Base-by-base conservation (phyloP, 2,797 vertebrate species). In the Xiphorhynchus erythropygius region DNA sequence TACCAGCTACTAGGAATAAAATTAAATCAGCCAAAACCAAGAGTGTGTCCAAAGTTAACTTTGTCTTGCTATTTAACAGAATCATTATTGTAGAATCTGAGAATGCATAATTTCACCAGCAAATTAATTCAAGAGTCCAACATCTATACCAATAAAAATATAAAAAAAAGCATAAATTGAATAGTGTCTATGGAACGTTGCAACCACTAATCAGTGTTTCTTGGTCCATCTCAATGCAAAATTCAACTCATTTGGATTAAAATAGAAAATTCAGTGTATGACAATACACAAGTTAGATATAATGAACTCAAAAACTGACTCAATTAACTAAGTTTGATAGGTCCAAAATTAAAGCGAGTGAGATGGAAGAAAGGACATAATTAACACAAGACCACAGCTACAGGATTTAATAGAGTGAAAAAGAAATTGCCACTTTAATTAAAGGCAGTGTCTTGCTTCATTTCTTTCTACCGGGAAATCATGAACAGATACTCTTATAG, bases 361-460 rank as follows among this genome's bases (percentile, higher is more conserved):
- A 70, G 19, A 65, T 55, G 18, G 65, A 83, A 90, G 27, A 79
- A 87, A 77, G n/a, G 28, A 67, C 24, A 59, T 76, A 87, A 69
- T 73, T 83, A 75, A 57, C 4, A 65, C 35, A 87, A 74, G 57
- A 87, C 33, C 49, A 89, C 24, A 70, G 67, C 35, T 68, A 75
- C 9, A 42, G 39, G 12, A 57, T 70, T 84, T 89, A 93, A 78
- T 4, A 85, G 49, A 22, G 13, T 47, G 41, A 90, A 78, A 92
- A 87, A 73, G 47, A 73, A 91, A 94, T 78, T 82, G 39, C 41
- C 74, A 19, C 56, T 82, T 74, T 73, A 92, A 95, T 87, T 94
- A 86, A 78, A 93, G 33, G 46, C 67, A 77, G 28, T 49, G 23
- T 35, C 47, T 70, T 74, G 82, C 76, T 94, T 91, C 2, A 59